Evolutionary conservation across 2,113 vertebrate genomes (phyloP).

Genomic region (Sinocyclocheilus maitianheensis): DNA sequence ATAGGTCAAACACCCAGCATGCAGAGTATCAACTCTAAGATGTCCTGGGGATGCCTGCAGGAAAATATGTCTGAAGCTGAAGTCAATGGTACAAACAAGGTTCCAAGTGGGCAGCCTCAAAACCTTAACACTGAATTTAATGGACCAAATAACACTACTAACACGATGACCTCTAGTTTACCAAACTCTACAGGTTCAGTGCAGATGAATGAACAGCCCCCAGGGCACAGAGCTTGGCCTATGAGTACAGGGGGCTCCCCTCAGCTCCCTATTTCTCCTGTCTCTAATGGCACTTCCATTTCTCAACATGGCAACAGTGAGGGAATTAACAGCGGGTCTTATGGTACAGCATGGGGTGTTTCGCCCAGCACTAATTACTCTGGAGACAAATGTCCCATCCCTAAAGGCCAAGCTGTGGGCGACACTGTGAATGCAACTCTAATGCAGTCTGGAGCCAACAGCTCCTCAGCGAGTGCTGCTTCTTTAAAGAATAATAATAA

Average conservation of each 20-base stretch:
- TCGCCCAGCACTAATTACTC: conserved; percentile 84
- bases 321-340: conserved; percentile 79
- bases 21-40: conserved; percentile 88
- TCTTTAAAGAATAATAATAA: conserved; percentile 85
- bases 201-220: conserved; percentile 85
- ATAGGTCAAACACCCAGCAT: conserved; percentile 80
- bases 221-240: conserved; percentile 82
- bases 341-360: conserved; percentile 87
- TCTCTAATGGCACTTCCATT: conserved; percentile 87
- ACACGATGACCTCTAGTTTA: conserved; percentile 98
- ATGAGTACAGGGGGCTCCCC: conserved; percentile 82
- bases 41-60: conserved; percentile 86
- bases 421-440: conserved; percentile 99
- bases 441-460: conserved; percentile 85
- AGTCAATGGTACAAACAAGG: conserved; percentile 93
- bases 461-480: conserved; percentile 76
- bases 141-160: conserved; percentile 99
- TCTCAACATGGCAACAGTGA: conserved; percentile 87
- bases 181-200: conserved; percentile 94
- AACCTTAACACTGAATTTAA: conserved; percentile 96
- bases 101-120: conserved; percentile 91
- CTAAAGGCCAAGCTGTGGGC: conserved; percentile 83
- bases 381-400: conserved; percentile 87
- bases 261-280: conserved; percentile 84
- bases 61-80: conserved; percentile 80